A percentile compares a stretch with the other conserved stretches of the same genome.
phyloP scores from a whole-genome alignment of 2,113 vertebrate species.

The Hepsetus odoe region DNA sequence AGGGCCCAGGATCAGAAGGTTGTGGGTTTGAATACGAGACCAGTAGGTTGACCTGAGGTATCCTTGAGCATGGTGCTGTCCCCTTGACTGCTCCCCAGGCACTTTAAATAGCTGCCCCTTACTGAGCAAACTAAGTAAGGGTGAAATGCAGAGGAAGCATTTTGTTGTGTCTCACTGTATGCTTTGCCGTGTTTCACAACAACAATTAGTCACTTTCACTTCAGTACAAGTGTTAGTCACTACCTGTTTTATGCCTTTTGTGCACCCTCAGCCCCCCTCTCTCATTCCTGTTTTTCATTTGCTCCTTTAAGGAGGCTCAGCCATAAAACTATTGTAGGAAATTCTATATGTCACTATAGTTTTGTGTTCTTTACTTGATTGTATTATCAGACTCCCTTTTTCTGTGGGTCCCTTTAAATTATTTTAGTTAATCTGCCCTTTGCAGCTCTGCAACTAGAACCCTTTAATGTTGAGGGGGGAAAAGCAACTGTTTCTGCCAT shows the following conservation, averaged over 20 bases:
- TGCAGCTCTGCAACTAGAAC: background rate
- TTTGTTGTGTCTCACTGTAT: too few relatives aligned
- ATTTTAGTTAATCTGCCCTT: background rate
- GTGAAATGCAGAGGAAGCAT: too few relatives aligned
- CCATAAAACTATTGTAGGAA: background rate
- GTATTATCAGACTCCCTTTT: background rate
- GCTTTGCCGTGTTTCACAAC: too few relatives aligned
- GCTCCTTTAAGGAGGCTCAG: background rate
- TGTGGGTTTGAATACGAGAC: too few relatives aligned
- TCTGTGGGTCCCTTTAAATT: background rate
- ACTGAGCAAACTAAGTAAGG: too few relatives aligned
- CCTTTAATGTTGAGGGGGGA: background rate
- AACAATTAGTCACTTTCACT: too few relatives aligned
- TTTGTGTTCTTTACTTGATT: too few relatives aligned
- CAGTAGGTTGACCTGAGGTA: too few relatives aligned
- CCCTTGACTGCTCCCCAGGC: too few relatives aligned
- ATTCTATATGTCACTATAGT: background rate
- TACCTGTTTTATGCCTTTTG: background rate
- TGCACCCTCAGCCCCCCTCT: background rate
- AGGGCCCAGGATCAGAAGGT: too few relatives aligned
- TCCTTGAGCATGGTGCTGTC: too few relatives aligned
- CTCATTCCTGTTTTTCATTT: background rate
- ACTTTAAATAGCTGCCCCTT: too few relatives aligned
- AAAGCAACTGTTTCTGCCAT: background rate
- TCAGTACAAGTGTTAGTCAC: background rate